Evolutionary conservation across 2,113 vertebrate species (phyloP), one percentile per base, ranked within the genome.

Genomic region (Neolamprologus falcicula): DNA sequence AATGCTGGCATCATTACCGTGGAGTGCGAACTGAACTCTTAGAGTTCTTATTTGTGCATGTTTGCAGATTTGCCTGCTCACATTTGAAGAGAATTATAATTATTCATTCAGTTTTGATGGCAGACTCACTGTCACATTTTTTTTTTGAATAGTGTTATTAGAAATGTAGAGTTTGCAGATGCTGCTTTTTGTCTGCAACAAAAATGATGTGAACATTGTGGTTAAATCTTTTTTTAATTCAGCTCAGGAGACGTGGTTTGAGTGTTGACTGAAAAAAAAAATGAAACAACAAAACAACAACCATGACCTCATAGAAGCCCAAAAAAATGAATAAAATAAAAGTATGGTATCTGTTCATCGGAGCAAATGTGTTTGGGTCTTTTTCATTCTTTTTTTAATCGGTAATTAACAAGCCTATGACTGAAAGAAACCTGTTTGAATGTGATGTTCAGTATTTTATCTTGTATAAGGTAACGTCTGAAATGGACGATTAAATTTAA

Each of bases 391-490:
- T 28, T 47, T 45, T 47, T 28, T 1, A 42, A 71, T 42, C 8
- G 0, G 8, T 47, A 16, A 76, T 45, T 76, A 76, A 17, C 21
- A 0, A 26, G 42, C n/a, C 35, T 73, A 8, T 0, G 2, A 7
- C 11, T 76, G 21, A 76, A 76, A 76, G 14, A 17, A 17, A 26
- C 68, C 5, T 24, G n/a, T 71, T 45, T 26, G 40, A 73, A 45
- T 26, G 14, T 76, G 24, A 17, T 45, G 21, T 26, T 71, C 37
- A 24, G n/a, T 6, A 71, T 71, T 26, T 21, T 14, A 63, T 63
- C 28, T 42, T 42, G 7, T 21, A 42, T 42, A 6, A 68, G n/a
- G 2, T 42, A 71, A 42, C 2, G 1, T 42, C 24, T 16, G n/a
- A 24, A 73, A 16, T 1, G 7, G 37, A 14, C 3, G 1, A 14